Evolutionary conservation across 2,113 vertebrate species (phyloP), one percentile per base, ranked within the genome.

Genomic region (Phrynocephalus versicolor): DNA sequence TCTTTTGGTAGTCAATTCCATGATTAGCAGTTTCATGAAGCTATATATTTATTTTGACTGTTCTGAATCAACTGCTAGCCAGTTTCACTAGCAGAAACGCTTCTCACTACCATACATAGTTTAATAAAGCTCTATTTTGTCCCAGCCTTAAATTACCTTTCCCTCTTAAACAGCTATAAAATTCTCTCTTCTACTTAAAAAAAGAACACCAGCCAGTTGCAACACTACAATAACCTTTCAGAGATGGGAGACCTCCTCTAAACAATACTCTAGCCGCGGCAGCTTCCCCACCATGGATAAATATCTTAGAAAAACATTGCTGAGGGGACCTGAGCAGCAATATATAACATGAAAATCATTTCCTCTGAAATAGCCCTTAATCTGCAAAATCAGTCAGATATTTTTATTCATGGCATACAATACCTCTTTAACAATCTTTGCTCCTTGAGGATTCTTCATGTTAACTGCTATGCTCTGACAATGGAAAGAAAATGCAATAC

Each of bases 381-480:
- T 35, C n/a, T 62, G 64, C 41, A 73, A 25, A 51, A 86, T 30
- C 27, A 55, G 51, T 70, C 4, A 41, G 57, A 25, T 60, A 64
- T 62, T 55, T 64, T 23, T 37, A 15, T 10, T 45, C 60, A 41
- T n/a, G n/a, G n/a, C n/a, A n/a, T 79, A 60, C 60, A 69, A 77
- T 96, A 98, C 98, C 97, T 99, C 95, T 95, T 94, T 96, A 93
- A 99, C 91, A 87, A 99, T 89, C 88, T 95, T 94, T 1, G 87
- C 94, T 88, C 98, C 98, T 92, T 94, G 95, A 21, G 97, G 96
- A 92, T 98, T 92, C 90, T 98, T 99, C 90, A 99, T 95, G 94
- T 99, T 97, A 88, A 99, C 94, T 71, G 97, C 97, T 82, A 99
- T 96, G 85, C 98, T 99, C 98, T 99, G 93, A n/a, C 21, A 83